phyloP scores from a whole-genome alignment of 2,113 vertebrate genomes.

The Oenanthe oenanthe region DNA sequence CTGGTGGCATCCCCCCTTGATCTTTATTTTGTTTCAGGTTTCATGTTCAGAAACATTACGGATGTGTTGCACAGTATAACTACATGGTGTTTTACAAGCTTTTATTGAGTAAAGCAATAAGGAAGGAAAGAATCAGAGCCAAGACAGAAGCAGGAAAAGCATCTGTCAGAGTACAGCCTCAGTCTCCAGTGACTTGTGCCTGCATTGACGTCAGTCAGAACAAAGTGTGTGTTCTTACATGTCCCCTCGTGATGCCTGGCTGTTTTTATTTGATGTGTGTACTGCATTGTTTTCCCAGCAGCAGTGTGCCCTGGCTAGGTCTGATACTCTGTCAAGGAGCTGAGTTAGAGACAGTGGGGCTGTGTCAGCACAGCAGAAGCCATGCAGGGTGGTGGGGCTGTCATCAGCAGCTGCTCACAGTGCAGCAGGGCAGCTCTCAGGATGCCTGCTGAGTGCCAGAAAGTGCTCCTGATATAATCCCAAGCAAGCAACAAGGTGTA shows the following conservation, averaged over 20 bases:
- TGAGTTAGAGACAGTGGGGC: neutral
- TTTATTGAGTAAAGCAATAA: neutral
- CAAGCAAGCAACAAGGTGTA: neutral
- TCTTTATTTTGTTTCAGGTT: neutral
- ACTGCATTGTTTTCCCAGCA: neutral
- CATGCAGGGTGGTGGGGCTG: neutral
- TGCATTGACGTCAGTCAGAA: neutral
- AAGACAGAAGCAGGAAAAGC: neutral
- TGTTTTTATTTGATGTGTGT: neutral
- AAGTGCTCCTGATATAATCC: neutral
- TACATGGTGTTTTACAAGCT: neutral
- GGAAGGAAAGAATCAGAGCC: neutral
- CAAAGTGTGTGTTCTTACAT: neutral
- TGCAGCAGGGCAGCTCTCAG: neutral
- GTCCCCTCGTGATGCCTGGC: neutral
- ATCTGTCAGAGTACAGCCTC: neutral
- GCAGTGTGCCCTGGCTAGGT: neutral
- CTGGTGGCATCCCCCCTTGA: neutral
- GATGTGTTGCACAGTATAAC: neutral
- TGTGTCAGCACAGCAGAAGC: neutral
- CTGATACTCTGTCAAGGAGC: neutral
- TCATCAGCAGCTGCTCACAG: neutral
- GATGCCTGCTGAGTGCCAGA: neutral
- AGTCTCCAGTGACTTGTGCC: neutral
- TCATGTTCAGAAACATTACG: fast-evolving